phyloP scores from a whole-genome alignment of 2,797 vertebrate species.

The Ctenochaetus hawaiiensis region DNA sequence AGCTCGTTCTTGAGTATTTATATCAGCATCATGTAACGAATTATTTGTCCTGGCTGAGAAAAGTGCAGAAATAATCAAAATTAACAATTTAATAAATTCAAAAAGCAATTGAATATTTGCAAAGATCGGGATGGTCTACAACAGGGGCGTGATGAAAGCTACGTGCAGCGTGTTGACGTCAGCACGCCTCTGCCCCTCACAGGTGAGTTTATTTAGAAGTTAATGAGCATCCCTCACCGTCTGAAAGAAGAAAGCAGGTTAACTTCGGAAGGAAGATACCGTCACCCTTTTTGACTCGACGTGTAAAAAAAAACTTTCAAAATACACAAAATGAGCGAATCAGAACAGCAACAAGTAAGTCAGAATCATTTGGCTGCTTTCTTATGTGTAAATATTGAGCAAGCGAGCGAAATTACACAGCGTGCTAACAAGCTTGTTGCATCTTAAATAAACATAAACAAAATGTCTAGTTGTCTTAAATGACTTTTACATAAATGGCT shows the following conservation, averaged over 20 bases:
- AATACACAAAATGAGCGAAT: slow-evolving; percentile 66
- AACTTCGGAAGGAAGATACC: slow-evolving; percentile 16
- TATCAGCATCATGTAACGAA: not conserved
- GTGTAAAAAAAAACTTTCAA: not conserved
- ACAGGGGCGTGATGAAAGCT: not conserved
- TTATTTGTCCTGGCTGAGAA: not conserved
- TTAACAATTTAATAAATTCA: not conserved
- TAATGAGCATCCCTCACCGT: slow-evolving; percentile 41
- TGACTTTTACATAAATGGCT: not conserved
- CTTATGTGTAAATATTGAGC: not conserved
- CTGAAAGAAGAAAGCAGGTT: slow-evolving; percentile 38
- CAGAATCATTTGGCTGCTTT: rapidly evolving
- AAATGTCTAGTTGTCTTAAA: not conserved
- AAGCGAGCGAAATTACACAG: too few species aligned
- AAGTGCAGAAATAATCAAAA: rapidly evolving
- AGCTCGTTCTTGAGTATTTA: not conserved
- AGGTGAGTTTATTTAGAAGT: slow-evolving; percentile 74
- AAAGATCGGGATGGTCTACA: not conserved
- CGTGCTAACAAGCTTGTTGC: not conserved
- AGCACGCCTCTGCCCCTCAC: slow-evolving; percentile 16
- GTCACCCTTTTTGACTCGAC: slow-evolving; percentile 6
- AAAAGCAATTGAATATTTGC: not conserved
- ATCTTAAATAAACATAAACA: not conserved
- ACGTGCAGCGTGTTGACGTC: slow-evolving; percentile 35
- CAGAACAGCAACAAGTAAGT: slow-evolving; percentile 71